These are phyloP conservation scores for Conus canariensis DNA, from an alignment of 2,888 invertebrate genomes.

Conservation along the genomic window DNA sequence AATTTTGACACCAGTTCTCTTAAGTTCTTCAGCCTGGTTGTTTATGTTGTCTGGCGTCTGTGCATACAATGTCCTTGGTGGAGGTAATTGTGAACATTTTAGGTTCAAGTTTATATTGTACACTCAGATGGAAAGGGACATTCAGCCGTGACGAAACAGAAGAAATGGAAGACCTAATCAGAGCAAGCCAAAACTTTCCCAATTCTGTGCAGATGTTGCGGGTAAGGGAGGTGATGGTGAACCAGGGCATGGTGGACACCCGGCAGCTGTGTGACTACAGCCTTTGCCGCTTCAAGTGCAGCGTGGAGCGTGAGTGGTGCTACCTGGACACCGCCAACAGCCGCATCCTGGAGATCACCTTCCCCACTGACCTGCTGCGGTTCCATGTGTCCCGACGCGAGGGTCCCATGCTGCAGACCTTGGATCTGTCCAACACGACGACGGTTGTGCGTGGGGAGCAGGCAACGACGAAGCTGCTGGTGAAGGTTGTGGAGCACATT, in stretches of 20 bases:
- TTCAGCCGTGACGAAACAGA: no score
- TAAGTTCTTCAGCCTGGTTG: no score
- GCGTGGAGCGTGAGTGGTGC: constrained; percentile 91
- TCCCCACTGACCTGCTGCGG: constrained; percentile 64
- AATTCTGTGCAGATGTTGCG: constrained; percentile 82
- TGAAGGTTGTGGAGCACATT: constrained; percentile 95
- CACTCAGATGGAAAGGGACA: no score
- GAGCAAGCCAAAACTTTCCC: no score
- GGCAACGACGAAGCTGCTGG: constrained; percentile 77
- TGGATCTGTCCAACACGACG: constrained; percentile 48
- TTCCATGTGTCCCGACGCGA: constrained; percentile 58
- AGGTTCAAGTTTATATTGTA: no score
- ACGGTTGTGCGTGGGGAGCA: constrained; percentile 64
- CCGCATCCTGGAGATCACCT: constrained; percentile 89
- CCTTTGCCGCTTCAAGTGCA: constrained; percentile 76
- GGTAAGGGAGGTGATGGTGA: constrained; percentile 88
- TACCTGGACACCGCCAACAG: constrained; percentile 89
- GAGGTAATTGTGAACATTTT: no score
- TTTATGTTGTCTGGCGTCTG: no score
- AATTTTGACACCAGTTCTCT: no score
- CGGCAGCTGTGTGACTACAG: constrained; percentile 73
- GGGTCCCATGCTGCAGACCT: constrained; percentile 49
- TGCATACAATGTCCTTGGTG: no score
- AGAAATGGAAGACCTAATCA: no score
- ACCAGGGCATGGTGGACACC: constrained; percentile 74